These are phyloP conservation scores for Poeciliopsis turneri DNA, from an alignment of 2,797 vertebrate species.

Conservation along the genomic window DNA sequence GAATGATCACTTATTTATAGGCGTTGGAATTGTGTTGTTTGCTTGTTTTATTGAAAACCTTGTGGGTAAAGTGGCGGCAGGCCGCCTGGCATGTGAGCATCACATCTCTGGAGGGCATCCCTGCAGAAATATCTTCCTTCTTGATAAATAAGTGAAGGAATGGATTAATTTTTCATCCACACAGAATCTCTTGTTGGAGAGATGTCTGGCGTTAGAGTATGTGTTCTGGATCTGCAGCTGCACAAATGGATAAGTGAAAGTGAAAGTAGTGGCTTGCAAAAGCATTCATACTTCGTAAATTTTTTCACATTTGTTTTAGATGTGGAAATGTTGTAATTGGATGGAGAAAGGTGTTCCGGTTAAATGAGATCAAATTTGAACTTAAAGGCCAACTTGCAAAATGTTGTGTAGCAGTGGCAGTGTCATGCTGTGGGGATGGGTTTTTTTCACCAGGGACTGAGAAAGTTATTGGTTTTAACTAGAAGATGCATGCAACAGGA, in stretches of 20 bases:
- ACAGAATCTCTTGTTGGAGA: slow-evolving; percentile 76
- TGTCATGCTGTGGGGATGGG: neutral
- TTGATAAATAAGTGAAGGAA: slow-evolving; percentile 83
- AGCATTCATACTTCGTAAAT: neutral
- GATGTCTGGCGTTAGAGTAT: slow-evolving; percentile 67
- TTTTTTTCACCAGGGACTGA: neutral
- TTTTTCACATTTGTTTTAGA: slow-evolving; percentile 4
- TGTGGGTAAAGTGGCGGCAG: slow-evolving; percentile 79
- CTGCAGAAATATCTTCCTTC: slow-evolving; percentile 77
- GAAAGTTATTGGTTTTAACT: neutral
- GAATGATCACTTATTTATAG: slow-evolving; percentile 84
- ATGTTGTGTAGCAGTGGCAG: neutral
- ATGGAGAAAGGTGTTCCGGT: neutral
- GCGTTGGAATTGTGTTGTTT: slow-evolving; percentile 86
- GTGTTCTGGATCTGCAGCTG: slow-evolving; percentile 56
- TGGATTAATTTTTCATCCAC: slow-evolving; percentile 81
- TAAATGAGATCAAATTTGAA: neutral
- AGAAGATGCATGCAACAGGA: neutral
- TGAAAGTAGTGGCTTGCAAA: neutral
- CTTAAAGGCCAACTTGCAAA: neutral
- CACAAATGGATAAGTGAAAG: neutral
- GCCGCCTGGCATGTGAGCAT: slow-evolving; percentile 76
- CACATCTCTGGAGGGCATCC: slow-evolving; percentile 77
- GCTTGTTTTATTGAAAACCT: slow-evolving; percentile 88
- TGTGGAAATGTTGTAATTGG: neutral